Conservation (phyloP, 2,797 vertebrate species). For the Fringilla coelebs region DNA sequence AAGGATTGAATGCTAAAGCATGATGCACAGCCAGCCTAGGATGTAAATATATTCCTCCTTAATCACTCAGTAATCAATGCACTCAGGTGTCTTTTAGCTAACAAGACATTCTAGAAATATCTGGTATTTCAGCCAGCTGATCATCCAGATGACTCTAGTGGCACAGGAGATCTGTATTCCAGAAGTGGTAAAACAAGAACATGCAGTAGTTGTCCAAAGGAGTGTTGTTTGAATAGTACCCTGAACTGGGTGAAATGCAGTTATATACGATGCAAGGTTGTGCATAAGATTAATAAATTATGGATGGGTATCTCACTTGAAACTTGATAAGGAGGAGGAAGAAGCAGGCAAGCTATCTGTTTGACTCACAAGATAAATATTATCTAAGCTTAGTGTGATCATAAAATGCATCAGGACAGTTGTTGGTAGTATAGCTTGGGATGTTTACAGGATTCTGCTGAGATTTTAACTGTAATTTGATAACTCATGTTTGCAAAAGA, state of each 20-base stretch:
- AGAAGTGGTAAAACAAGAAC: not conserved
- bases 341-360: not conserved
- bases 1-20: not conserved
- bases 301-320: not conserved
- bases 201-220: not conserved
- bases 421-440: not conserved
- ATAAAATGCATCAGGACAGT: not conserved
- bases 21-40: not conserved
- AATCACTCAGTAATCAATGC: not conserved
- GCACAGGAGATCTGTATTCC: not conserved
- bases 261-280: not conserved
- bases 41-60: not conserved
- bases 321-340: not conserved
- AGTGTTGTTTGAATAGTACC: not conserved
- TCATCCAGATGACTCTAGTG: not conserved
- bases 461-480: not conserved
- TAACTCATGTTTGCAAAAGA: not conserved
- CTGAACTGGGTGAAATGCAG: not conserved
- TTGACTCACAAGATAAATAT: not conserved
- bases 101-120: not conserved
- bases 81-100: not conserved
- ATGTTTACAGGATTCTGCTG: not conserved
- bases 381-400: not conserved
- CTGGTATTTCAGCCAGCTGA: not conserved
- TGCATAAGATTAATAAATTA: conserved; percentile 5